phyloP scores from a whole-genome alignment of 2,797 vertebrate species.

The Odontamblyopus rebecca region DNA sequence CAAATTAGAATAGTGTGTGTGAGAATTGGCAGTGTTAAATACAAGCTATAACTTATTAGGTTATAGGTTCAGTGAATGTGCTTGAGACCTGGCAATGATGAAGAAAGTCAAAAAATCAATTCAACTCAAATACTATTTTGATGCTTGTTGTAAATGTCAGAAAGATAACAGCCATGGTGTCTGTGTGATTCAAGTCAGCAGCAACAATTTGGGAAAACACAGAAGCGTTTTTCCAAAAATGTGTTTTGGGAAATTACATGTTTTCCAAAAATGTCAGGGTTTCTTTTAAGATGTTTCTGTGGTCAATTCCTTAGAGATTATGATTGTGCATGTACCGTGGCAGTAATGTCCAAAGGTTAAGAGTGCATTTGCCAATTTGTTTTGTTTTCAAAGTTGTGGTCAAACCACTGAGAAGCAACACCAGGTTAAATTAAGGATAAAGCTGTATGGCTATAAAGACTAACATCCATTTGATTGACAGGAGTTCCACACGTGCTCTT shows the following conservation, averaged over 20 bases:
- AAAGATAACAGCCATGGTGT: slow-evolving; percentile 4
- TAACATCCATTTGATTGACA: too few relatives aligned
- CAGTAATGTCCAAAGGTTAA: not conserved
- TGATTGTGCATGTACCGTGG: not conserved
- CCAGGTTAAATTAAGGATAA: not conserved
- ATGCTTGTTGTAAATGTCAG: slow-evolving; percentile 2
- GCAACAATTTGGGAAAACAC: slow-evolving; percentile 12
- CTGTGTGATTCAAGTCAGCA: not conserved
- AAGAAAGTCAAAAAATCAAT: not conserved
- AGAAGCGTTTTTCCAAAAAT: slow-evolving; percentile 7
- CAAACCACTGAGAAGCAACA: not conserved
- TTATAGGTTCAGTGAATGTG: not conserved
- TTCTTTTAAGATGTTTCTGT: slow-evolving; percentile 8
- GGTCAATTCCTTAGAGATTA: slow-evolving; percentile 4
- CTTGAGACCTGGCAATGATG: not conserved
- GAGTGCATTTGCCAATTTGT: not conserved
- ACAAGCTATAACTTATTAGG: not conserved
- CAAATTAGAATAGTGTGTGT: too few relatives aligned
- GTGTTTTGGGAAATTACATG: slow-evolving; percentile 14
- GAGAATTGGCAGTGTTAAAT: too few relatives aligned
- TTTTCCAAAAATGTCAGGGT: slow-evolving; percentile 4
- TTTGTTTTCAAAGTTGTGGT: not conserved
- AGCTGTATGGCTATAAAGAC: not conserved
- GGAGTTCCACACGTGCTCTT: too few relatives aligned
- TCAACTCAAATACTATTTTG: not conserved